Conservation (phyloP, 1,140 invertebrate genomes). For the Nilaparvata lugens region DNA sequence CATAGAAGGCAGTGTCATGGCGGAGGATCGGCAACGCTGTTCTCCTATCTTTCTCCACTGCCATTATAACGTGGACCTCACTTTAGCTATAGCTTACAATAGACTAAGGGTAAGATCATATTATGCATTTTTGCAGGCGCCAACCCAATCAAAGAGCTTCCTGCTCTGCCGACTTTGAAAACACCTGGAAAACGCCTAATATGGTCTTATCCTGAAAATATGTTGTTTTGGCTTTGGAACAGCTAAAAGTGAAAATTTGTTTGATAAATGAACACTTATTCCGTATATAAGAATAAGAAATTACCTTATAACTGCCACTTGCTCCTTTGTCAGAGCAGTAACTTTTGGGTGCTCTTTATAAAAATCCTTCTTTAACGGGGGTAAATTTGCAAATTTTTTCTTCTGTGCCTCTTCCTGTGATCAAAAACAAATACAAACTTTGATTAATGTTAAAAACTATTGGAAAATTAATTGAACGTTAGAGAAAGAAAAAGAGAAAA, state of each 20-base stretch:
- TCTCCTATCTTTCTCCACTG: too few species aligned
- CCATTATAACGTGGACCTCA: too few species aligned
- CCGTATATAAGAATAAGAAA: background rate
- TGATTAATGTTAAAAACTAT: constrained; percentile 5
- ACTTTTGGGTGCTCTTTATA: constrained; percentile 71
- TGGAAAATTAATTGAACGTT: background rate
- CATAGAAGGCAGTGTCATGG: too few species aligned
- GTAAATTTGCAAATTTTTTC: constrained; percentile 49
- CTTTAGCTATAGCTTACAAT: too few species aligned
- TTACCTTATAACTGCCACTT: constrained; percentile 49
- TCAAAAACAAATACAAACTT: constrained; percentile 35
- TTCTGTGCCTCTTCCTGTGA: constrained; percentile 28
- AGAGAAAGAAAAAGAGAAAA: background rate
- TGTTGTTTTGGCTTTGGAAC: background rate
- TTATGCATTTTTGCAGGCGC: too few species aligned
- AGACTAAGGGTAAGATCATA: too few species aligned
- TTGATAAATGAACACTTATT: background rate
- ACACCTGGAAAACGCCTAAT: too few species aligned
- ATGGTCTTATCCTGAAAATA: too few species aligned
- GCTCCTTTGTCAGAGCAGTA: constrained; percentile 46
- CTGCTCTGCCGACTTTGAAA: too few species aligned
- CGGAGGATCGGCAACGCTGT: too few species aligned
- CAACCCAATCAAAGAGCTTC: too few species aligned
- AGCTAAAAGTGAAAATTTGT: background rate
- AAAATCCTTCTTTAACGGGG: constrained; percentile 68